Conservation (phyloP, 2,888 invertebrate species). For the Papilio protenor region DNA sequence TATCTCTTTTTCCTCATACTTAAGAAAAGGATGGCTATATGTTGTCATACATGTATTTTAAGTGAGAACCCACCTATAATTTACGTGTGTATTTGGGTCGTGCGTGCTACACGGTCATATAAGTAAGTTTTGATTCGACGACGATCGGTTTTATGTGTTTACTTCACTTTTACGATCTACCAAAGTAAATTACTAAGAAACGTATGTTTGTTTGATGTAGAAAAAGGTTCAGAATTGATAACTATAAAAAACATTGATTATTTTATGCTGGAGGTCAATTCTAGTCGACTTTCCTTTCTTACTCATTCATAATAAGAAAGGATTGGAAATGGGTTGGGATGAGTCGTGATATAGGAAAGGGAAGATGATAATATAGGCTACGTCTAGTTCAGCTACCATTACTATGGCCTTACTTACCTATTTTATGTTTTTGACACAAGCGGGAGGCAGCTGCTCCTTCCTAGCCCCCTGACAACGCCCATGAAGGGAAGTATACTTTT, state of each 20-base stretch:
- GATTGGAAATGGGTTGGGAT: too few species aligned
- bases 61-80: background rate
- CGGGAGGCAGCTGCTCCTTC: too few species aligned
- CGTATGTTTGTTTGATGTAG: slow-evolving; percentile 1
- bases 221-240: slow-evolving; percentile 5
- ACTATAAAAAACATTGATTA: background rate
- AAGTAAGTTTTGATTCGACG: slow-evolving; percentile 30
- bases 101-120: slow-evolving; percentile 26
- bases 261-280: background rate
- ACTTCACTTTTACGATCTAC: slow-evolving; percentile 16
- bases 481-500: too few species aligned
- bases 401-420: too few species aligned
- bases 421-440: too few species aligned
- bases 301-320: too few species aligned
- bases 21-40: background rate
- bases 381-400: too few species aligned
- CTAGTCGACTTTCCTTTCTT: background rate
- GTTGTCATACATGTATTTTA: background rate
- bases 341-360: too few species aligned
- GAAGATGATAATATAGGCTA: too few species aligned
- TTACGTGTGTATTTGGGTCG: slow-evolving; percentile 9
- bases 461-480: too few species aligned
- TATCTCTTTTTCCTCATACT: background rate
- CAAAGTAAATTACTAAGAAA: slow-evolving; percentile 23
- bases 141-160: slow-evolving; percentile 25